A percentile compares a stretch with the other conserved stretches of the same genome.
Evolutionary conservation across 2,888 invertebrate genomes (phyloP).

Genomic region (Chrysolina oricalcia): DNA sequence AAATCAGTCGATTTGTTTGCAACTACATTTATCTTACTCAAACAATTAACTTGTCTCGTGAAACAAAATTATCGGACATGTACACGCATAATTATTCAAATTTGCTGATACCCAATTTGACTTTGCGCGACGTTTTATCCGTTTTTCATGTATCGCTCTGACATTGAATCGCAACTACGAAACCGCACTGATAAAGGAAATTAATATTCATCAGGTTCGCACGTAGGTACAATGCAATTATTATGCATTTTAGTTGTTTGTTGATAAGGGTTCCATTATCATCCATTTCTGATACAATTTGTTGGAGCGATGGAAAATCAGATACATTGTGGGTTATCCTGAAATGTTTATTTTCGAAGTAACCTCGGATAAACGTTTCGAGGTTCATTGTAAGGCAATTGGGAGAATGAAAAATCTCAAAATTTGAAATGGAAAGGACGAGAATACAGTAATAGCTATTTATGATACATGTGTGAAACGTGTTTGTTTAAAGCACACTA

Average conservation of each 20-base stretch:
- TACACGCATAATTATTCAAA: not conserved
- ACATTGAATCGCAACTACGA: not conserved
- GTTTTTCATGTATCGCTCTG: conserved; percentile 1
- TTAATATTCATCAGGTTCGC: conserved; percentile 19
- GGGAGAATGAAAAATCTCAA: no score
- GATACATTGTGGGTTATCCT: not conserved
- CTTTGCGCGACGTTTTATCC: conserved; percentile 2
- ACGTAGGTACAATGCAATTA: conserved; percentile 1
- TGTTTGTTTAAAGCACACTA: no score
- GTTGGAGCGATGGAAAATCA: not conserved
- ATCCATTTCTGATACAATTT: not conserved
- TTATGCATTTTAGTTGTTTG: not conserved
- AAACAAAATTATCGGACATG: not conserved
- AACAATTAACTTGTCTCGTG: not conserved
- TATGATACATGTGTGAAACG: no score
- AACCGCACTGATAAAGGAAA: conserved; percentile 9
- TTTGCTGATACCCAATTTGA: not conserved
- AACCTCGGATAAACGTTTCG: not conserved
- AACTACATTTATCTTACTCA: not conserved
- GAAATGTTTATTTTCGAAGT: not conserved
- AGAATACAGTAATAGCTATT: no score
- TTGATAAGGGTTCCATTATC: not conserved
- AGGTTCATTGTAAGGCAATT: not conserved
- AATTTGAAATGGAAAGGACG: no score
- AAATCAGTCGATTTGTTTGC: not conserved